Percentiles rank a stretch among this genome's conserved stretches.
Evolutionary conservation across 1,140 invertebrate species (phyloP).

Genomic region (Drosophila sucinea): DNA sequence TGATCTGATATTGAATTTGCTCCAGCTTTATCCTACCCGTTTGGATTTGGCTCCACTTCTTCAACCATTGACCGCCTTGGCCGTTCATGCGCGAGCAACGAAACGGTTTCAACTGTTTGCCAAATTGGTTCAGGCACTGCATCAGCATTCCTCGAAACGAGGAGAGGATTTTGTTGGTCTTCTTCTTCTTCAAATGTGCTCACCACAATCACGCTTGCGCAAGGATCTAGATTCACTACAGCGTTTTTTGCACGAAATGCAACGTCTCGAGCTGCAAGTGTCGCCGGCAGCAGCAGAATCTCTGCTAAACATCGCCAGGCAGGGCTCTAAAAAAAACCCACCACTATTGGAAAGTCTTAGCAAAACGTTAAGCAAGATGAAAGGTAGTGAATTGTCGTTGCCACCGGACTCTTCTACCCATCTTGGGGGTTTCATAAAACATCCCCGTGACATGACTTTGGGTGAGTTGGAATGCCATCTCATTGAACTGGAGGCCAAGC

Average conservation of each 20-base stretch:
- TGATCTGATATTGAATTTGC: slow-evolving; percentile 65
- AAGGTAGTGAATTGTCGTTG: slow-evolving; percentile 38
- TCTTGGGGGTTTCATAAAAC: slow-evolving; percentile 61
- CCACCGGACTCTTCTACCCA: slow-evolving; percentile 28
- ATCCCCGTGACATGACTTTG: slow-evolving; percentile 83
- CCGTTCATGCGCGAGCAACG: slow-evolving; percentile 65
- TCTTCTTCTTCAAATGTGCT: slow-evolving; percentile 63
- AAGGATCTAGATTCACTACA: slow-evolving; percentile 45
- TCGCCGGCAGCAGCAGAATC: slow-evolving; percentile 59
- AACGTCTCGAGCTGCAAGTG: slow-evolving; percentile 52
- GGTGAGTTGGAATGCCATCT: slow-evolving; percentile 84
- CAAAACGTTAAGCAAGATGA: slow-evolving; percentile 60
- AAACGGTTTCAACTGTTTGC: slow-evolving; percentile 65
- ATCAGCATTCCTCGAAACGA: slow-evolving; percentile 47
- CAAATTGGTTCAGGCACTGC: slow-evolving; percentile 52
- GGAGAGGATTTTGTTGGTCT: slow-evolving; percentile 64
- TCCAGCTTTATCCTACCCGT: slow-evolving; percentile 70
- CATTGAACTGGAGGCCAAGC: slow-evolving; percentile 83
- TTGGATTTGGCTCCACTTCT: slow-evolving; percentile 43
- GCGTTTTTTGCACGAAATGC: slow-evolving; percentile 65
- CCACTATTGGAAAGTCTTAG: slow-evolving; percentile 25
- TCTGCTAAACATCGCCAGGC: slow-evolving; percentile 25
- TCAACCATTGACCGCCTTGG: slow-evolving; percentile 47
- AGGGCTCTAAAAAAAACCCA: slow-evolving; percentile 4
- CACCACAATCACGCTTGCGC: slow-evolving; percentile 58